Evolutionary conservation across 2,113 vertebrate genomes (phyloP), one percentile per base, ranked within the genome.

Genomic region (Oryzias javanicus): DNA sequence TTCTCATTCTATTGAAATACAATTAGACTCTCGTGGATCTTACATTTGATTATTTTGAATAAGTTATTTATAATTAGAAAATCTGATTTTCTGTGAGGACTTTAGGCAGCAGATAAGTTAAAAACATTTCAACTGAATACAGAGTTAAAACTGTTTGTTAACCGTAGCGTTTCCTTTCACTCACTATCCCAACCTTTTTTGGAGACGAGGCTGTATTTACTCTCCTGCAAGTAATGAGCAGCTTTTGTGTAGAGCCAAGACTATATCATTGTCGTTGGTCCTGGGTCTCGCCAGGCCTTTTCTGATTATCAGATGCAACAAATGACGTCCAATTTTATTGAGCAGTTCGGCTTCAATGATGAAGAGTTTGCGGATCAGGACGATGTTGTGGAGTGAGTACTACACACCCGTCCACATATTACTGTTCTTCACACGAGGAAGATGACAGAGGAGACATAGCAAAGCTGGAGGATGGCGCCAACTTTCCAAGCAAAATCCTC

Each of bases 241-340:
- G 82, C 53, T 81, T 35, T 75, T 89, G 86, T 91, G 86, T 95
- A 94, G 94, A 93, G 93, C 94, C 92, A 89, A 93, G 90, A 95
- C 92, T 94, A 94, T 96, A 93, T 97, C 95, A 96, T 95, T 98
- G 94, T 95, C 93, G 76, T 95, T 96, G 97, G 95, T 94, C 96
- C 95, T 99, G 96, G 95, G 94, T 87, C 93, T 95, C 94, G 95
- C 96, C 97, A 99, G 97, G 96, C 97, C 96, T 99, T 99, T 96
- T 99, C 96, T 98, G 97, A 99, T 98, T 99, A 99, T 98, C 97
- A 99, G 97, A 99, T 99, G 96, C 97, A 99, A 98, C 97, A 99
- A 99, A 99, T 99, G 96, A 99, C 97, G 96, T 99, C 97, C 96
- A 98, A 99, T 98, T 99, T 99, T 98, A 98, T 98, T 99, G 97